Conservation (phyloP, 1,140 invertebrate species). For the Akabosia matsudoensis region DNA sequence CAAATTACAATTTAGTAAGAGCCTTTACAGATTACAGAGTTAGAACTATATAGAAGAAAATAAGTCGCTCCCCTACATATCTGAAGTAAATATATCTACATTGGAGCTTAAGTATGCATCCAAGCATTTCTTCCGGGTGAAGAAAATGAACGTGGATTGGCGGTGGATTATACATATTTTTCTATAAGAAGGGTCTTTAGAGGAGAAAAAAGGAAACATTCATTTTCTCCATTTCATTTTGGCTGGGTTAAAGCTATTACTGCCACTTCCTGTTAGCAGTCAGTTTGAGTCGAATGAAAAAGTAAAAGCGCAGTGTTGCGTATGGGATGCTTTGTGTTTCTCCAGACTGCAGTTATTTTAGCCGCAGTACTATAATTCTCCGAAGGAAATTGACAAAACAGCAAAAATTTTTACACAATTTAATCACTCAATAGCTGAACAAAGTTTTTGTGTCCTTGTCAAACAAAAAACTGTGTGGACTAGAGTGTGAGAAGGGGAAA, state of each 20-base stretch:
- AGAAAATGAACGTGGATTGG: too few species aligned
- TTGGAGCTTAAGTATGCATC: too few species aligned
- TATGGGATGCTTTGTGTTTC: neutral
- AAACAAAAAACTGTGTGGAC: too few species aligned
- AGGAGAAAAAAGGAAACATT: neutral
- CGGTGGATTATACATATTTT: too few species aligned
- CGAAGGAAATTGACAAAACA: conserved; percentile 4
- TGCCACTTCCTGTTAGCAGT: neutral
- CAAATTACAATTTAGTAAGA: neutral
- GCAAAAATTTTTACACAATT: neutral
- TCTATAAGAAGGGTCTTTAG: too few species aligned
- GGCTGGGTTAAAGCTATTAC: neutral
- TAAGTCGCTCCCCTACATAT: too few species aligned
- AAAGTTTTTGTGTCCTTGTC: neutral
- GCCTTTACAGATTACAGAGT: too few species aligned
- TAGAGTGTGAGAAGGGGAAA: too few species aligned
- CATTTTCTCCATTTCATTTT: neutral
- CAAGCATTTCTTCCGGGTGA: too few species aligned
- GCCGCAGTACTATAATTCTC: too few species aligned
- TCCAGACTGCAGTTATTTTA: neutral
- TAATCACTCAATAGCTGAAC: neutral
- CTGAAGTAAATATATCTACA: too few species aligned
- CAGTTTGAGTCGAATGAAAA: neutral
- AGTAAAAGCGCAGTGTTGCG: neutral
- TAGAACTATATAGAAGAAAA: too few species aligned